Conservation (phyloP, 2,113 vertebrate genomes). For the Paracanthobrama guichenoti region DNA sequence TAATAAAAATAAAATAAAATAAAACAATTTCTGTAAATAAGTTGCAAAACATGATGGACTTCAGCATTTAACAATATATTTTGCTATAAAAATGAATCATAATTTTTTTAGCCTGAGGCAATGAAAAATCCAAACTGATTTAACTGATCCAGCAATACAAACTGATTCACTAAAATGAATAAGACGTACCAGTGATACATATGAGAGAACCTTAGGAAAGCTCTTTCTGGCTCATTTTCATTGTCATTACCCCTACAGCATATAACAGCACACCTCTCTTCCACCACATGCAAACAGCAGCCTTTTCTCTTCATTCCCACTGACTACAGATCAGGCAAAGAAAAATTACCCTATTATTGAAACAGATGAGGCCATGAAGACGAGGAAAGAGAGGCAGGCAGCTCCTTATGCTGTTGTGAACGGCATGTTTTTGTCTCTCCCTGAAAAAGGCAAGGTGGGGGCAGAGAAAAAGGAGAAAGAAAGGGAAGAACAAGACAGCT, state of each 20-base stretch:
- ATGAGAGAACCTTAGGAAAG: not conserved
- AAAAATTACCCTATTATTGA: conserved; percentile 39
- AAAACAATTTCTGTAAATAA: not conserved
- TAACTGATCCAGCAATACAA: not conserved
- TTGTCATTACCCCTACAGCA: not conserved
- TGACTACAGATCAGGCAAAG: conserved; percentile 9
- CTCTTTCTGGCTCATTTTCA: not conserved
- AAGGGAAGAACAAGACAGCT: conserved; percentile 40
- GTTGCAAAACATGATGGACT: not conserved
- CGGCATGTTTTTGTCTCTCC: conserved; percentile 43
- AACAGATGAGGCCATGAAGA: conserved; percentile 32
- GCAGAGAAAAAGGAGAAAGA: conserved; percentile 48
- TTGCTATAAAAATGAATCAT: not conserved
- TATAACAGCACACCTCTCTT: not conserved
- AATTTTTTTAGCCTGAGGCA: not conserved
- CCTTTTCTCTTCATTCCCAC: conserved; percentile 36
- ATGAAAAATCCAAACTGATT: not conserved
- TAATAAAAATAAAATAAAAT: no score
- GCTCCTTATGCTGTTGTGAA: conserved; percentile 28
- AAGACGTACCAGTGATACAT: not conserved
- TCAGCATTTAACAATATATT: not conserved
- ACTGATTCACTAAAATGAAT: not conserved
- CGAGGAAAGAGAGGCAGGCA: not conserved
- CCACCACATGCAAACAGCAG: conserved; percentile 6
- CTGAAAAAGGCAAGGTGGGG: conserved; percentile 36